These are phyloP conservation scores for Rhopalosiphum nymphaeae DNA, from an alignment of 2,888 invertebrate species.

Conservation along the genomic window DNA sequence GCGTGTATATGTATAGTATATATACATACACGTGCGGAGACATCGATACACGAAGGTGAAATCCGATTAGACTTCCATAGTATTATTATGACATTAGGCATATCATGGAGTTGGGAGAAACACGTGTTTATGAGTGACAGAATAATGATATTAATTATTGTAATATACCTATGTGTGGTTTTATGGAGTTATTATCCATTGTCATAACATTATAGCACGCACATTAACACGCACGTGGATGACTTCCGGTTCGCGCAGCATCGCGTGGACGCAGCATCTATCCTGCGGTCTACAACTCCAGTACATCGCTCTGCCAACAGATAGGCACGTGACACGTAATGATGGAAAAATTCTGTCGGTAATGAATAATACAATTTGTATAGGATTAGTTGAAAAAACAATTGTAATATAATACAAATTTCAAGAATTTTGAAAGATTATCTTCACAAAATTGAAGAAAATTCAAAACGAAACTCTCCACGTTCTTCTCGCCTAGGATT, in stretches of 20 bases:
- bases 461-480: neutral
- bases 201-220: neutral
- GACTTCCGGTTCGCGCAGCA: neutral
- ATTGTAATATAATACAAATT: neutral
- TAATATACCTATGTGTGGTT: neutral
- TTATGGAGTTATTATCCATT: neutral
- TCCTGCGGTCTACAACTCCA: neutral
- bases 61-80: neutral
- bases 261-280: neutral
- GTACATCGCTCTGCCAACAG: neutral
- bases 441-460: neutral
- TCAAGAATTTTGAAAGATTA: too few species aligned
- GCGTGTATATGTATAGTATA: too few species aligned
- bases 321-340: neutral
- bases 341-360: neutral
- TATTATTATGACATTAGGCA: neutral
- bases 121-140: neutral
- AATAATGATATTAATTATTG: neutral
- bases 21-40: neutral
- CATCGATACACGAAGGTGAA: neutral
- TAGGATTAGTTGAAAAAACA: neutral
- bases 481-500: neutral
- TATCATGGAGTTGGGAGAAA: neutral
- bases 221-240: neutral
- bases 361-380: neutral